Evolutionary conservation across 2,888 invertebrate species (phyloP), one percentile per base, ranked within the genome.

Genomic region (Cylindroiulus punctatus): DNA sequence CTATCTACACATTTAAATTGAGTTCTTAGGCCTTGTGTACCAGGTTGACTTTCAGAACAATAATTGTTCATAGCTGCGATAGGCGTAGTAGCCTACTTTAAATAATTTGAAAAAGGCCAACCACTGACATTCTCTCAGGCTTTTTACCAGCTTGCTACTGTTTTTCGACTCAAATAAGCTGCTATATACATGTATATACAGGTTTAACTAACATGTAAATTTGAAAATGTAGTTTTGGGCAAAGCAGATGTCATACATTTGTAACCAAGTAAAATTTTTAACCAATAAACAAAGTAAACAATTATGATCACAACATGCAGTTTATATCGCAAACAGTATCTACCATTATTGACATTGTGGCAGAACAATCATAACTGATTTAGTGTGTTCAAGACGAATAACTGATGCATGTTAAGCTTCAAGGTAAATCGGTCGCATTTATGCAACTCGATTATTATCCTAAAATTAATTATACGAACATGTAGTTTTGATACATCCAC

Each of bases 21-120:
- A 10, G 30, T 76, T 14, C 17, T 12, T 14, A 30, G 30, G 26
- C 22, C 26, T 30, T 30, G 17, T 30, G 76, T n/a, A 0, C 52
- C 76, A 30, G 30, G 76, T 76, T 30, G 76, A 57, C 76, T 17
- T 14, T 76, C 14, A 26, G 30, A 76, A 76, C 26, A 76, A 17
- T 22, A n/a, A n/a, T n/a, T n/a, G n/a, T n/a, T n/a, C n/a, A 7
- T 36, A 65, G 65, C 26, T 65, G 5, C 7, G 10, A 1, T 30
- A 76, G 76, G 76, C 12, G 76, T 76, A 76, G 76, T 30, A 76
- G 76, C 30, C 30, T 76, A 76, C 76, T 76, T 76, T 76, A 14
- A 30, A 14, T 76, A 30, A 26, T 26, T 30, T 8, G 30, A 30
- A 17, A 76, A 76, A 30, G 14, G 14, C 22, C 22, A 52, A 52